Percentiles rank a stretch among this genome's conserved stretches.
These are phyloP conservation scores for Conger conger DNA, from an alignment of 2,113 vertebrate genomes.

Conservation along the genomic window DNA sequence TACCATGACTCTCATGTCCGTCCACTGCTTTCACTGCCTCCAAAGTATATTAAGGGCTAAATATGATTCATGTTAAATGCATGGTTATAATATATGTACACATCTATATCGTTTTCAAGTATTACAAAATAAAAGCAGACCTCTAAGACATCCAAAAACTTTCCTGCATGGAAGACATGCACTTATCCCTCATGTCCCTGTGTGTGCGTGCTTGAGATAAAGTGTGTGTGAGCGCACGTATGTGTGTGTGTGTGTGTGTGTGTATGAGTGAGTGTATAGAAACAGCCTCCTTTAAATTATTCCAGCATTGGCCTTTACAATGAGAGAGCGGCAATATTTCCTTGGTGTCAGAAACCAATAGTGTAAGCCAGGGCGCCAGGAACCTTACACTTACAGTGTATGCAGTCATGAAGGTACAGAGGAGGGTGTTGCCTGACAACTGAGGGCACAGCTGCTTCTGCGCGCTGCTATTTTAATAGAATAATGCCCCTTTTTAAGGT, in stretches of 20 bases:
- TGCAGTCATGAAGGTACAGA: background rate
- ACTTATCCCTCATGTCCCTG: background rate
- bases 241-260: too few relatives aligned
- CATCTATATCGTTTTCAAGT: constrained; percentile 4
- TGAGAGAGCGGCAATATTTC: background rate
- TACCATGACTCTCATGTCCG: background rate
- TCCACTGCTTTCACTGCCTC: constrained; percentile 19
- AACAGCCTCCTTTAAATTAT: background rate
- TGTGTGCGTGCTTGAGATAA: too few relatives aligned
- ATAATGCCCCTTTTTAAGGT: constrained; percentile 19
- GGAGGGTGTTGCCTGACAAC: background rate
- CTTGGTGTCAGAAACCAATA: background rate
- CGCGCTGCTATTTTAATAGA: background rate
- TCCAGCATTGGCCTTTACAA: background rate
- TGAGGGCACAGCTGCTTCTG: background rate
- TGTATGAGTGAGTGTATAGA: background rate
- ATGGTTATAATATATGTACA: constrained; percentile 12
- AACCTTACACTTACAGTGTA: background rate
- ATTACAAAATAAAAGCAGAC: background rate
- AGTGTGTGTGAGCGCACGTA: background rate
- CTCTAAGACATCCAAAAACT: background rate
- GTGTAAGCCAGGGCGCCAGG: background rate
- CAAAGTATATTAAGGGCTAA: constrained; percentile 36
- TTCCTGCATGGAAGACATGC: background rate
- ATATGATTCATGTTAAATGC: constrained; percentile 23